Percentiles rank a stretch among this genome's conserved stretches.
phyloP scores from a whole-genome alignment of 1,140 invertebrate genomes.

The Hydropsyche tenuis region DNA sequence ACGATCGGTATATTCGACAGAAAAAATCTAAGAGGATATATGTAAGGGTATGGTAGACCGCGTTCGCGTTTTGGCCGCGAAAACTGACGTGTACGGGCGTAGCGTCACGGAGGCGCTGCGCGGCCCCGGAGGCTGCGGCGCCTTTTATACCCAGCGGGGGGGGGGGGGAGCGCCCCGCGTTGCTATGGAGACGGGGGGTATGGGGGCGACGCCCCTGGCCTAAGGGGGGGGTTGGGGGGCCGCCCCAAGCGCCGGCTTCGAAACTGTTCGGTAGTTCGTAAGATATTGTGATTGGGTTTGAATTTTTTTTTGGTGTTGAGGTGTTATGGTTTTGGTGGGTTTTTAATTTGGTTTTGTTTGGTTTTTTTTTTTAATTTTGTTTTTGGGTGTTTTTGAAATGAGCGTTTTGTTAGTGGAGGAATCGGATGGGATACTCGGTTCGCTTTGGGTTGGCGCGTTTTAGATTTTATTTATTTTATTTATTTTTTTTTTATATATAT shows the following conservation, averaged over 20 bases:
- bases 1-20: neutral
- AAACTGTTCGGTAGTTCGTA: too few species aligned
- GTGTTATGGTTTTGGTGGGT: too few species aligned
- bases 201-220: neutral
- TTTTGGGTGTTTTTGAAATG: too few species aligned
- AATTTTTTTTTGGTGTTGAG: too few species aligned
- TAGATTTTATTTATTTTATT: too few species aligned
- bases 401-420: too few species aligned
- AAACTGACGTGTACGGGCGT: neutral
- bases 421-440: too few species aligned
- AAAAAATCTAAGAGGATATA: neutral
- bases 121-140: slow-evolving; percentile 36
- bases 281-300: too few species aligned
- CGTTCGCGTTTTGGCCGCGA: neutral
- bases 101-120: slow-evolving; percentile 35
- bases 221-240: neutral
- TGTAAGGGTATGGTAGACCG: neutral
- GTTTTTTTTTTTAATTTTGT: too few species aligned
- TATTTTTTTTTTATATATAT: too few species aligned
- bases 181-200: slow-evolving; percentile 17
- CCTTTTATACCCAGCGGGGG: slow-evolving; percentile 32
- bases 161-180: slow-evolving; percentile 16
- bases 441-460: too few species aligned
- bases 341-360: too few species aligned
- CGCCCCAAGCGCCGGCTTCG: neutral